These are phyloP conservation scores for Drosophila parvula DNA, from an alignment of 1,140 invertebrate genomes.

Conservation along the genomic window DNA sequence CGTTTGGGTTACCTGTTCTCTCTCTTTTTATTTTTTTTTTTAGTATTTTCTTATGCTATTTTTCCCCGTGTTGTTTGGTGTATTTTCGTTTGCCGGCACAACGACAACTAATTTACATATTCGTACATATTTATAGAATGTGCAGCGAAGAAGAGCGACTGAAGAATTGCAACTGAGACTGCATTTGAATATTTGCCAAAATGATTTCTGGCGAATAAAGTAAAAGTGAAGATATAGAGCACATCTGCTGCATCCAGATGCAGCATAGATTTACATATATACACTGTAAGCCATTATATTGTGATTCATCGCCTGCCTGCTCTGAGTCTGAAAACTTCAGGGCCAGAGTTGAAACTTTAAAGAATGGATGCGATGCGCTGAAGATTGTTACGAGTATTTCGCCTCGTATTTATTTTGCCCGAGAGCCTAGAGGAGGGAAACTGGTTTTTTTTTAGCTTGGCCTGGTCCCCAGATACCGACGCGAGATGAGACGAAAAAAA, in stretches of 20 bases:
- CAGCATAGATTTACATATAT: conserved; percentile 3
- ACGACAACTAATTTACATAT: conserved; percentile 60
- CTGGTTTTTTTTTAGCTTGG: conserved; percentile 59
- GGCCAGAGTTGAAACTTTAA: conserved; percentile 30
- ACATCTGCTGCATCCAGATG: conserved; percentile 21
- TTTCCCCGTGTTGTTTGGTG: conserved; percentile 21
- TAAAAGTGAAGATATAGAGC: conserved; percentile 46
- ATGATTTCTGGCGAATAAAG: conserved; percentile 15
- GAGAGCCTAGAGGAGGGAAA: conserved; percentile 56
- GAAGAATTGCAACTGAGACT: conserved; percentile 27
- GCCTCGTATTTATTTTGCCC: conserved; percentile 54
- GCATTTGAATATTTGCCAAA: conserved; percentile 35
- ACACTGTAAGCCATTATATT: conserved; percentile 10
- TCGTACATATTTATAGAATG: conserved; percentile 72
- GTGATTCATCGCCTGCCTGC: conserved; percentile 40
- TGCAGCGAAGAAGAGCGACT: conserved; percentile 21
- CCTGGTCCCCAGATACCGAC: conserved; percentile 42
- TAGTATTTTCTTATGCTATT: conserved; percentile 17
- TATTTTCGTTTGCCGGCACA: conserved; percentile 41
- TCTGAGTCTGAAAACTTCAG: conserved; percentile 29
- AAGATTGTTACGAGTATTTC: conserved; percentile 45
- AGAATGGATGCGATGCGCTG: conserved; percentile 42
- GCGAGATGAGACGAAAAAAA: conserved; percentile 30
- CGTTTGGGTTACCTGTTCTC: conserved; percentile 32
- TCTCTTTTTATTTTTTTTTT: conserved; percentile 2